Percentiles rank a stretch among this genome's conserved stretches.
phyloP scores from a whole-genome alignment of 53 echinoderm and acorn worm species.

The Echinometra lucunter region DNA sequence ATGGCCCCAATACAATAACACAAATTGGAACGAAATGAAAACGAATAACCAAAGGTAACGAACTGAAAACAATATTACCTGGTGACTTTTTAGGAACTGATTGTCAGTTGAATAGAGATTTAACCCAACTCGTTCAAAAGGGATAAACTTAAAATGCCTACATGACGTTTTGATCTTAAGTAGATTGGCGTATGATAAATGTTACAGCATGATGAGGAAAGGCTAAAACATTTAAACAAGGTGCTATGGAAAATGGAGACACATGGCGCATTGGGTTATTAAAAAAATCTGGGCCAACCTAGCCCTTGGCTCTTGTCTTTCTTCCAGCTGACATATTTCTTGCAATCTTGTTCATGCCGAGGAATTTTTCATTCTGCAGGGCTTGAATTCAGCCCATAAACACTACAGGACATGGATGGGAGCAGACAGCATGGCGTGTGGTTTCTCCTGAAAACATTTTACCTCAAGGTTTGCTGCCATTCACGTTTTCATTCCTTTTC shows the following conservation, averaged over 20 bases:
- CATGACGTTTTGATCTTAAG: conserved; percentile 11
- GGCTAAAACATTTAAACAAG: conserved; percentile 46
- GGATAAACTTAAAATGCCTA: background rate
- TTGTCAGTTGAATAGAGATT: background rate
- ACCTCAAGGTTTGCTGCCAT: conserved; percentile 2
- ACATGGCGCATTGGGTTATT: conserved; percentile 14
- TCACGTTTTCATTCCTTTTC: background rate
- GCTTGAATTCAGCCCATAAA: conserved; percentile 36
- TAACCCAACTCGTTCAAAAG: background rate
- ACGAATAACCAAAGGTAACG: background rate
- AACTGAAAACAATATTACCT: background rate
- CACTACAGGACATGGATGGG: background rate
- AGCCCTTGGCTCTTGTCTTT: conserved; percentile 35
- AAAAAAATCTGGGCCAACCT: conserved; percentile 48
- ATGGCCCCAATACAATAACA: background rate
- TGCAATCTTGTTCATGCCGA: conserved; percentile 46
- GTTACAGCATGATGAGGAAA: background rate
- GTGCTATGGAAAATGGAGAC: conserved; percentile 13
- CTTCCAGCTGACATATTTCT: conserved; percentile 55
- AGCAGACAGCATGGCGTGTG: conserved; percentile 16
- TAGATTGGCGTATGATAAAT: conserved; percentile 3
- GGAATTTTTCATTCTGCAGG: conserved; percentile 32
- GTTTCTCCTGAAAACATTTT: background rate
- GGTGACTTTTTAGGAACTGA: background rate
- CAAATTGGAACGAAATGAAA: background rate